Evolutionary conservation across 2,113 vertebrate genomes (phyloP).

Genomic region (Limanda limanda): DNA sequence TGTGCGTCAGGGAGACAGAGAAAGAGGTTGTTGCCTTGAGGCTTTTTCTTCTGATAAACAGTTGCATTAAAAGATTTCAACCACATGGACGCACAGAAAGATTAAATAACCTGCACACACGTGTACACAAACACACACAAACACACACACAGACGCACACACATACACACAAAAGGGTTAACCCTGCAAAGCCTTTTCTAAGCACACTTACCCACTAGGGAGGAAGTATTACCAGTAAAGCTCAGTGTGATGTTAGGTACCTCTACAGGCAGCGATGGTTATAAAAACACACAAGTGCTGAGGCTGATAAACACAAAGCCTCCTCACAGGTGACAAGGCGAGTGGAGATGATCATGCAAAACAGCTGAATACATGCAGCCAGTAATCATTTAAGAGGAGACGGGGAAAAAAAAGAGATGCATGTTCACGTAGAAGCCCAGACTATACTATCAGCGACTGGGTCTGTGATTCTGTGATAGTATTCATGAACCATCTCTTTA

Average conservation of each 20-base stretch:
- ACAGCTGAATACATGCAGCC: slow-evolving; percentile 41
- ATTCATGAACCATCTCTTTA: slow-evolving; percentile 70
- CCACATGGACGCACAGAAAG: slow-evolving; percentile 39
- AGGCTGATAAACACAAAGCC: slow-evolving; percentile 33
- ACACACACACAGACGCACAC: slow-evolving; percentile 11
- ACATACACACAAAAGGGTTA: slow-evolving; percentile 23
- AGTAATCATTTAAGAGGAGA: slow-evolving; percentile 52
- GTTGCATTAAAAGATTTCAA: slow-evolving; percentile 67
- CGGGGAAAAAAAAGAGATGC: background rate
- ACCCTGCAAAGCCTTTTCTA: slow-evolving; percentile 34
- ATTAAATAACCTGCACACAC: slow-evolving; percentile 14
- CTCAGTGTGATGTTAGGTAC: background rate
- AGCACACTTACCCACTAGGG: slow-evolving; percentile 13
- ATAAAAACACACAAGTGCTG: slow-evolving; percentile 19
- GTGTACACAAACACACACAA: no score
- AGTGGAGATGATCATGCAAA: slow-evolving; percentile 45
- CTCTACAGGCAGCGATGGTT: slow-evolving; percentile 13
- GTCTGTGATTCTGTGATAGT: slow-evolving; percentile 58
- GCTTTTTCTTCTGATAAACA: slow-evolving; percentile 61
- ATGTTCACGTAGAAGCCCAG: slow-evolving; percentile 42
- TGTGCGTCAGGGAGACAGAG: slow-evolving; percentile 9
- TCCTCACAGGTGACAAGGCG: background rate
- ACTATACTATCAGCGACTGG: slow-evolving; percentile 36
- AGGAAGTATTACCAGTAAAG: slow-evolving; percentile 1
- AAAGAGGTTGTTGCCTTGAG: slow-evolving; percentile 44